Evolutionary conservation across 2,888 invertebrate genomes (phyloP).

Genomic region (Acrobasis repandana): DNA sequence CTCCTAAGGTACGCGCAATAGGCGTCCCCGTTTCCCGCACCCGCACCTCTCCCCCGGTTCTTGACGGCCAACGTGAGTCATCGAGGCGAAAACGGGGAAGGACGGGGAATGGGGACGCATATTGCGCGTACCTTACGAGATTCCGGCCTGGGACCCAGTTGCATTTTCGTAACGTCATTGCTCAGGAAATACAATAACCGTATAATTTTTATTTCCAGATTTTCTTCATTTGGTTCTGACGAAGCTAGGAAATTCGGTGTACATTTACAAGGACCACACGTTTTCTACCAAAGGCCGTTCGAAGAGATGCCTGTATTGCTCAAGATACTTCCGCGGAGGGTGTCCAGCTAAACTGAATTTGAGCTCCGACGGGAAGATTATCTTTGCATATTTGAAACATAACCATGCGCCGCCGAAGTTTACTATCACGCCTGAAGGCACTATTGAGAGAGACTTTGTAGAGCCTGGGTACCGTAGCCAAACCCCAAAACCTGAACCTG

Average conservation of each 20-base stretch:
- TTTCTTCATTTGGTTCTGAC: conserved; percentile 1
- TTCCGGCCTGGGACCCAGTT: no score
- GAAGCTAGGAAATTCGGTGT: conserved; percentile 4
- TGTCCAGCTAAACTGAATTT: conserved; percentile 15
- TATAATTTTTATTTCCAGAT: conserved; percentile 9
- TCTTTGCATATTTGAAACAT: not conserved
- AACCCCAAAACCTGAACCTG: no score
- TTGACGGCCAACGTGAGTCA: no score
- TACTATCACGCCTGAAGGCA: not conserved
- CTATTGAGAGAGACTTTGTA: not conserved
- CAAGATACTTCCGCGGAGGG: conserved; percentile 21
- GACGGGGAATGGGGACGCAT: no score
- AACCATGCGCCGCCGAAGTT: conserved; percentile 22
- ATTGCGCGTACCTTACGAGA: no score
- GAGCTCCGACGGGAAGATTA: conserved; percentile 2
- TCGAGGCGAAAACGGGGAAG: no score
- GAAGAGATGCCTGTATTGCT: conserved; percentile 18
- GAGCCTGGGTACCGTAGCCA: not conserved
- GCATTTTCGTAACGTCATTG: no score
- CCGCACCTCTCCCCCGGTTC: no score
- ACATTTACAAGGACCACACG: conserved; percentile 17
- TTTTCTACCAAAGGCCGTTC: conserved; percentile 19
- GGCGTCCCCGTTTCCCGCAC: no score
- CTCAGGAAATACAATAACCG: no score
- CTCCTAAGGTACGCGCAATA: no score